Evolutionary conservation across 1,140 invertebrate species (phyloP).

Genomic region (Lordiphosa collinella): DNA sequence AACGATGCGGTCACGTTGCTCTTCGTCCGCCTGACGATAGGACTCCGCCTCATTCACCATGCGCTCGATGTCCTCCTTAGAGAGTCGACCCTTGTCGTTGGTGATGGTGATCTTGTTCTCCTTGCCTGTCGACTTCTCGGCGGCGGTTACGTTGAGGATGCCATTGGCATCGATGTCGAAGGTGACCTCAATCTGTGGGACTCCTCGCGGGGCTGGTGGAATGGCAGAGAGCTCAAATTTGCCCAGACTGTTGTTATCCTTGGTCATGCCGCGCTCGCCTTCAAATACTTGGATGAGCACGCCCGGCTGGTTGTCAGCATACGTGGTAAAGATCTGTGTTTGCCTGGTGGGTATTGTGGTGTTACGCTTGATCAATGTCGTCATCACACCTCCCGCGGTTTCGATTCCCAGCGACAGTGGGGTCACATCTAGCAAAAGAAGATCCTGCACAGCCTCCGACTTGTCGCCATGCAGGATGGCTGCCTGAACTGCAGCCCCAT

Average conservation of each 20-base stretch:
- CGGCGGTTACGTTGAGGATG: slow-evolving; percentile 91
- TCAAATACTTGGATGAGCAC: slow-evolving; percentile 94
- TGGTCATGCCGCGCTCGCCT: slow-evolving; percentile 94
- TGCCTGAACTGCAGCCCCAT: slow-evolving; percentile 93
- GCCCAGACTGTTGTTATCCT: slow-evolving; percentile 94
- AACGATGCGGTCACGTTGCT: slow-evolving; percentile 91
- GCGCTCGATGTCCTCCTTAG: slow-evolving; percentile 97
- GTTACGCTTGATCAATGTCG: slow-evolving; percentile 96
- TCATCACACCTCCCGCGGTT: slow-evolving; percentile 96
- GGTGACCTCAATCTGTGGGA: slow-evolving; percentile 95
- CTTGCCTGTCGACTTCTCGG: slow-evolving; percentile 95
- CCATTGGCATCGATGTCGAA: slow-evolving; percentile 95
- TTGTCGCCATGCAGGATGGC: slow-evolving; percentile 97
- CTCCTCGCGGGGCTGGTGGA: slow-evolving; percentile 94
- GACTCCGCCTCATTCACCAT: slow-evolving; percentile 98
- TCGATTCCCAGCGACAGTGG: slow-evolving; percentile 98
- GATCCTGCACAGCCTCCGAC: slow-evolving; percentile 93
- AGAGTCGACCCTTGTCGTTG: slow-evolving; percentile 97
- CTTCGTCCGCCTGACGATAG: slow-evolving; percentile 94
- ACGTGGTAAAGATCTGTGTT: slow-evolving; percentile 97
- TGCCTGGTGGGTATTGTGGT: slow-evolving; percentile 97
- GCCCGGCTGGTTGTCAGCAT: slow-evolving; percentile 97
- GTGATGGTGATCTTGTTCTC: slow-evolving; percentile 99
- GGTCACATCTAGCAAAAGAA: slow-evolving; percentile 95
- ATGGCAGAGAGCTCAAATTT: slow-evolving; percentile 96